Evolutionary conservation across 2,797 vertebrate genomes (phyloP), one percentile per base, ranked within the genome.

Genomic region (Holocentrus rufus): DNA sequence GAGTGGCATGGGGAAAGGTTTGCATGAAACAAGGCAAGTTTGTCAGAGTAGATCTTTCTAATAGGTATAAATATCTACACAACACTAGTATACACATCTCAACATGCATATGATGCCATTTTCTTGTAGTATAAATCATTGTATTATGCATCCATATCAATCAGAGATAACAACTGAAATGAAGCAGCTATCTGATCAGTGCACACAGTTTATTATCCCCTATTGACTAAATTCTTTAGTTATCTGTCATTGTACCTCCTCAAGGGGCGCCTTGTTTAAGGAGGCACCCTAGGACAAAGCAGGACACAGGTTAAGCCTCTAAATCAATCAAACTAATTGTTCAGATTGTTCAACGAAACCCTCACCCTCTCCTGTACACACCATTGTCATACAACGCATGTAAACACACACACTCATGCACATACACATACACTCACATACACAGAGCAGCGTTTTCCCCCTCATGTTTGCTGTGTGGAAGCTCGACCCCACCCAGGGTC

Each of bases 381-480:
- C 54, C 59, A 66, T 31, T 5, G 22, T 52, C 65, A 69, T 54
- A 74, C 15, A 18, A 22, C 47, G 49, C 25, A 55, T 11, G 22
- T 36, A 18, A 8, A 15, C 36, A 52, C 11, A 13, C 52, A 23
- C 27, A 25, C 52, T 25, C 44, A 27, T 44, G 25, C 56, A 53
- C 56, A 57, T 42, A 39, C 4, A 18, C 56, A 52, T 18, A 31
- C 60, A 56, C 44, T 22, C n/a, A 36, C 34, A 46, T 47, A 46
- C 14, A 9, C 22, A 55, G 17, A 73, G 15, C 60, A 55, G 59
- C n/a, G 34, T 66, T 59, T 47, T 36, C 56, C 20, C 63, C 49
- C 6, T 70, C 18, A 0, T 89, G 83, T 88, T 88, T 89, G 87
- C 81, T 5, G 54, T 86, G 75, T 63, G 57, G 58, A 44, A 80